Evolutionary conservation across 2,113 vertebrate species (phyloP).

Genomic region (Megaptera novaeangliae): DNA sequence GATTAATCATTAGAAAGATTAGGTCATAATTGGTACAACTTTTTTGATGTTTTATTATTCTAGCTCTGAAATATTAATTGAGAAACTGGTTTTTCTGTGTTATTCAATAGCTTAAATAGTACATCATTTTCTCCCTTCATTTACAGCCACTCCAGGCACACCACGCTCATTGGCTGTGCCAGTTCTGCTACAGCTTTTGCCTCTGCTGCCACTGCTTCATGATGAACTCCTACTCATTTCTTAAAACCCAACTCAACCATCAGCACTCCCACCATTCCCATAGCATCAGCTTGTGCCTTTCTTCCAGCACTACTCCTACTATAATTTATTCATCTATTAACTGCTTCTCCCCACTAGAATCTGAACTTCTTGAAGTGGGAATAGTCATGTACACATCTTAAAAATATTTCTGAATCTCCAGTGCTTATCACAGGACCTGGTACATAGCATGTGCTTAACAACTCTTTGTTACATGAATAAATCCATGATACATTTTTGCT

Average conservation of each 20-base stretch:
- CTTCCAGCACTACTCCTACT: not conserved
- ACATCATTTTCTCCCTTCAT: not conserved
- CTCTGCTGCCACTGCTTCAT: accelerated
- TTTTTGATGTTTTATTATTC: not conserved
- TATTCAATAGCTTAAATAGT: not conserved
- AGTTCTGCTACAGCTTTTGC: not conserved
- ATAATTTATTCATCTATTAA: not conserved
- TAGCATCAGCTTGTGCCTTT: not conserved
- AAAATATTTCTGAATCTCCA: not conserved
- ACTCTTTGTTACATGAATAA: not conserved
- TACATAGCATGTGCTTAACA: not conserved
- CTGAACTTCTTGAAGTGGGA: not conserved
- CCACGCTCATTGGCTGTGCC: accelerated
- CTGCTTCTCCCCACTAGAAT: not conserved
- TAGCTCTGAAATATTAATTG: not conserved
- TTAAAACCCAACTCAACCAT: not conserved
- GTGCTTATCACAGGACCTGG: not conserved
- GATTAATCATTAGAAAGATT: conserved; percentile 8
- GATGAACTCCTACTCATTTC: not conserved
- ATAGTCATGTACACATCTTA: not conserved
- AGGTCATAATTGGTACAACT: not conserved
- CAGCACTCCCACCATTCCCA: accelerated
- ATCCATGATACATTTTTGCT: not conserved
- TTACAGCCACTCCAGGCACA: not conserved
- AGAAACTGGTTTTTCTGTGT: not conserved